These are phyloP conservation scores for Notolepis coatsorum DNA, from an alignment of 2,797 vertebrate species.

Conservation along the genomic window DNA sequence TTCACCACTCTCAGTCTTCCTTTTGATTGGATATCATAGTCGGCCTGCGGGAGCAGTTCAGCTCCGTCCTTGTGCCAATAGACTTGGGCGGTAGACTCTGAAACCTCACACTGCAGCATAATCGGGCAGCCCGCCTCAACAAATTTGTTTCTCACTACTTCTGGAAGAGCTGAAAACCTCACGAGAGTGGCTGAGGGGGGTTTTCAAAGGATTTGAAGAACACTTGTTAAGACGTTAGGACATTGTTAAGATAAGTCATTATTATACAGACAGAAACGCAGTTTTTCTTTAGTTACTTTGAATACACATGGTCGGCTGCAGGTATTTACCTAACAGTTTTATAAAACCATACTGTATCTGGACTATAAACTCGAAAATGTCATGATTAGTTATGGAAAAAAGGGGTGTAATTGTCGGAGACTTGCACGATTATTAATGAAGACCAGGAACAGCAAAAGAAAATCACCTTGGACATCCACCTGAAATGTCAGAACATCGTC, in stretches of 20 bases:
- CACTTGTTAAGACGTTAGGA: slow-evolving; percentile 45
- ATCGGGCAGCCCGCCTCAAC: slow-evolving; percentile 80
- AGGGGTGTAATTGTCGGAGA: background rate
- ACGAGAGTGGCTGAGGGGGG: slow-evolving; percentile 72
- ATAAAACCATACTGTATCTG: background rate
- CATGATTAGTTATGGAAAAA: slow-evolving; percentile 7
- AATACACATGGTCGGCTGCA: background rate
- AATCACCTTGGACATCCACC: slow-evolving; percentile 82
- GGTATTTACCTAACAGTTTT: background rate
- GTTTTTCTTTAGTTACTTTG: slow-evolving; percentile 14
- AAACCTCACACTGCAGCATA: slow-evolving; percentile 88
- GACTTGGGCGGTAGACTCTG: slow-evolving; percentile 78
- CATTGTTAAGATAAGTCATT: slow-evolving; percentile 16
- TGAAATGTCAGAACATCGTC: slow-evolving; percentile 76
- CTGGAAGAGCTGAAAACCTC: slow-evolving; percentile 77
- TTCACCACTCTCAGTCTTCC: slow-evolving; percentile 80
- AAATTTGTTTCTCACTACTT: slow-evolving; percentile 76
- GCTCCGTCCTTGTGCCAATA: slow-evolving; percentile 90
- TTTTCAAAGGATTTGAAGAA: slow-evolving; percentile 51
- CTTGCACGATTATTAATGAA: too few species aligned
- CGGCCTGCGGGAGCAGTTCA: slow-evolving; percentile 71
- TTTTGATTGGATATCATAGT: slow-evolving; percentile 80
- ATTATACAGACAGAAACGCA: slow-evolving; percentile 4
- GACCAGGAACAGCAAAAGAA: too few species aligned
- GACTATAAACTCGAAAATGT: background rate